Evolutionary conservation across 2,888 invertebrate species (phyloP).

Genomic region (Baronia brevicornis): DNA sequence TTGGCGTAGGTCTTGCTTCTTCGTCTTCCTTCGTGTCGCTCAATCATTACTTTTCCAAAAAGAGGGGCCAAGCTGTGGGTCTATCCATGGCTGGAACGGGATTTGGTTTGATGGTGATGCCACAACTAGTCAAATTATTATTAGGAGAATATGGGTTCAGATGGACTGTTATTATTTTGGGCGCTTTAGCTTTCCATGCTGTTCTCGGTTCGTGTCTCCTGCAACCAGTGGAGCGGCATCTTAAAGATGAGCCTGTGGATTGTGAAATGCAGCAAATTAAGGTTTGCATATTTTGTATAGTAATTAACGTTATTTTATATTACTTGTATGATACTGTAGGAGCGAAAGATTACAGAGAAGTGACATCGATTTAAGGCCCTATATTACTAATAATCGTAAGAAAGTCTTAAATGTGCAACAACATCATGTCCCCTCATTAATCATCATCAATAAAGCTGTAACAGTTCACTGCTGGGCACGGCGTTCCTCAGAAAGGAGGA

Average conservation of each 20-base stretch:
- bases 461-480: too few relatives aligned
- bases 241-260: conserved; percentile 74
- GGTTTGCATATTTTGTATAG: conserved; percentile 38
- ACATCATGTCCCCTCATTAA: too few relatives aligned
- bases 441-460: too few relatives aligned
- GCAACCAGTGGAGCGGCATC: conserved; percentile 84
- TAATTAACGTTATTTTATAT: too few relatives aligned
- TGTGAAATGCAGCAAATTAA: conserved; percentile 69
- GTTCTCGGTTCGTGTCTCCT: conserved; percentile 80
- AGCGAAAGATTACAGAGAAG: too few relatives aligned
- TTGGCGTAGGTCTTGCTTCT: conserved; percentile 85
- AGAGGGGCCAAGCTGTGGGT: conserved; percentile 86
- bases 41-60: conserved; percentile 85
- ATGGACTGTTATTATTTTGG: conserved; percentile 80
- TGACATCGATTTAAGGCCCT: too few relatives aligned
- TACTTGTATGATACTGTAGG: too few relatives aligned
- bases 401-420: too few relatives aligned
- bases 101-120: conserved; percentile 86
- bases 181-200: conserved; percentile 80
- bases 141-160: conserved; percentile 79
- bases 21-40: conserved; percentile 86
- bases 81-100: conserved; percentile 88
- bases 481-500: too few relatives aligned
- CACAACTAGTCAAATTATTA: conserved; percentile 81
- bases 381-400: too few relatives aligned